Percentiles rank a stretch among this genome's conserved stretches.
These are phyloP conservation scores for Syngnathus typhle DNA, from an alignment of 2,113 vertebrate genomes.

Conservation along the genomic window DNA sequence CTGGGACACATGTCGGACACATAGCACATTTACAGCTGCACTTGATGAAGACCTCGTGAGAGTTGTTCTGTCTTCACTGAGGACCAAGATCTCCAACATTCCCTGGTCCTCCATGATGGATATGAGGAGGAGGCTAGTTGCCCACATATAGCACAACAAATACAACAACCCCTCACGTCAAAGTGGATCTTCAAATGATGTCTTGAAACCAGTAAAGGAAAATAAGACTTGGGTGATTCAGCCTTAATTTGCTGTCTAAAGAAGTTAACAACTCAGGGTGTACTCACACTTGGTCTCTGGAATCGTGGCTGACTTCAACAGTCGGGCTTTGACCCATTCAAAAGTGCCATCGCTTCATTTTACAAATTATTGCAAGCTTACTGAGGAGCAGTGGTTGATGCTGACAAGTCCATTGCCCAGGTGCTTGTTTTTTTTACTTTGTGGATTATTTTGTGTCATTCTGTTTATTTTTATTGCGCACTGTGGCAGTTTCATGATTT, in stretches of 20 bases:
- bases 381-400: neutral
- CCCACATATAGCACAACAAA: conserved; percentile 61
- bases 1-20: conserved; percentile 61
- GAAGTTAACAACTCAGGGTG: neutral
- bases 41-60: neutral
- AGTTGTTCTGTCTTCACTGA: neutral
- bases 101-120: conserved; percentile 26
- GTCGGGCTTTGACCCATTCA: neutral
- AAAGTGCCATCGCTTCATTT: neutral
- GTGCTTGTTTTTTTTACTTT: neutral
- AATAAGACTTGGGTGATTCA: neutral
- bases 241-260: neutral
- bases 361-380: neutral
- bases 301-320: neutral
- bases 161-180: conserved; percentile 26
- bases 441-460: neutral
- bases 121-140: conserved; percentile 13
- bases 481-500: neutral
- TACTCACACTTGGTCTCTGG: neutral
- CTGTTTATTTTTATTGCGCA: neutral
- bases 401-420: neutral
- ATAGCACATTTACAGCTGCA: conserved; percentile 42
- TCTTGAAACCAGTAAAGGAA: neutral
- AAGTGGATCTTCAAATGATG: conserved; percentile 1
- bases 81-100: conserved; percentile 26